Conservation (phyloP, 2,888 invertebrate genomes). For the Sminthurinus aureus region DNA sequence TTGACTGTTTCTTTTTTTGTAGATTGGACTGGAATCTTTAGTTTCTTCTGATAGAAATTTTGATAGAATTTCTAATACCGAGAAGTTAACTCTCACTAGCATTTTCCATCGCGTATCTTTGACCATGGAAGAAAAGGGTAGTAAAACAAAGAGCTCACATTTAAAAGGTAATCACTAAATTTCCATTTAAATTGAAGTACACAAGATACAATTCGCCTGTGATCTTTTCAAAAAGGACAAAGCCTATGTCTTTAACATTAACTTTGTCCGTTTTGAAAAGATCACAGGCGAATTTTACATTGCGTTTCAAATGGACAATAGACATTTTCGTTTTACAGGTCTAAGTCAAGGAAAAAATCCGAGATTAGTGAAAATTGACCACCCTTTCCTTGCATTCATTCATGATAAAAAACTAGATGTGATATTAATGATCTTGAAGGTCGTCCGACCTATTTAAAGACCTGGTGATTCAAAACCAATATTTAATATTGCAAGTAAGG, state of each 20-base stretch:
- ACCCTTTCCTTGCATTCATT: constrained; percentile 37
- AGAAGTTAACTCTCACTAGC: neutral
- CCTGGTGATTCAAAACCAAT: no score
- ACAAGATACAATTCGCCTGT: no score
- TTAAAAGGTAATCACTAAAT: constrained; percentile 12
- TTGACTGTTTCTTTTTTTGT: neutral
- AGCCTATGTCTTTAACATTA: no score
- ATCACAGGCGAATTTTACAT: no score
- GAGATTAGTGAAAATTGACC: constrained; percentile 29
- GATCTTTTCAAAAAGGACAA: no score
- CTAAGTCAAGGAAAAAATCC: constrained; percentile 18
- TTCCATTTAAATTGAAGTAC: neutral
- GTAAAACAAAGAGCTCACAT: constrained; percentile 31
- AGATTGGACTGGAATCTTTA: constrained; percentile 15
- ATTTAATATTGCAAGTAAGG: no score
- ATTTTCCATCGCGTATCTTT: constrained; percentile 18
- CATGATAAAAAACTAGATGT: constrained; percentile 38
- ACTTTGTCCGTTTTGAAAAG: no score
- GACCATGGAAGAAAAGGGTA: constrained; percentile 28
- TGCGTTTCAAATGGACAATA: neutral
- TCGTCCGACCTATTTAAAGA: constrained; percentile 15
- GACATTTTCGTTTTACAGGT: no score
- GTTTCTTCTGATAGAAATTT: neutral
- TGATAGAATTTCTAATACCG: neutral
- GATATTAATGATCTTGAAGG: constrained; percentile 31